Evolutionary conservation across 2,797 vertebrate genomes (phyloP), one percentile per base, ranked within the genome.

Genomic region (Gadopsis marmoratus): DNA sequence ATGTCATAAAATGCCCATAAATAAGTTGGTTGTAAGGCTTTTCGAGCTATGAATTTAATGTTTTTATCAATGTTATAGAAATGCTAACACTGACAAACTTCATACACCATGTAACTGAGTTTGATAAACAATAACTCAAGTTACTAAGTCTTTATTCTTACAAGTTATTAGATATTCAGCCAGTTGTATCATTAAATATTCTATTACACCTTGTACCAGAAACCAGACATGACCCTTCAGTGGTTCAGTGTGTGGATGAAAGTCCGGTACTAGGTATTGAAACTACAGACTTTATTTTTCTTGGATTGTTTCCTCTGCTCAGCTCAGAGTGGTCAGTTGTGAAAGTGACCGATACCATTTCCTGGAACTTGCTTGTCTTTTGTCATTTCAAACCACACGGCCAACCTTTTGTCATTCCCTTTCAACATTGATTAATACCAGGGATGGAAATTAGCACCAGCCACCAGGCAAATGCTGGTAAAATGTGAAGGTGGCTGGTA

Each of bases 291-390:
- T 8, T n/a, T 64, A 41, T 41, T 61, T 26, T 12, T 17, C 35
- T 21, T 31, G 1, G 3, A 19, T 14, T 0, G 51, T 71, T 78
- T 75, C 47, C 50, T 73, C 41, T 79, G 26, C n/a, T 33, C 12
- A 51, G 4, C 19, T 39, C n/a, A 21, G 4, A 56, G 45, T 19
- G 59, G 61, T 54, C 14, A 37, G 35, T 60, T 63, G 48, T 60
- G 47, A 78, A 71, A 78, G 79, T 71, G 7, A 47, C 19, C 54
- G 51, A 26, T 29, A 4, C 71, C 7, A 63, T 78, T 82, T 83
- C 79, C 75, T 74, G 43, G 85, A 79, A 45, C 33, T 71, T n/a
- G n/a, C 76, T 81, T 88, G 81, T 74, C 29, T 61, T 85, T 88
- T 61, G 43, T 66, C 16, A 62, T 74, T 76, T 62, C 16, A 19